Percentiles rank a stretch among this genome's conserved stretches.
Evolutionary conservation across 2,797 vertebrate species (phyloP).

Genomic region (Vespertilio murinus): DNA sequence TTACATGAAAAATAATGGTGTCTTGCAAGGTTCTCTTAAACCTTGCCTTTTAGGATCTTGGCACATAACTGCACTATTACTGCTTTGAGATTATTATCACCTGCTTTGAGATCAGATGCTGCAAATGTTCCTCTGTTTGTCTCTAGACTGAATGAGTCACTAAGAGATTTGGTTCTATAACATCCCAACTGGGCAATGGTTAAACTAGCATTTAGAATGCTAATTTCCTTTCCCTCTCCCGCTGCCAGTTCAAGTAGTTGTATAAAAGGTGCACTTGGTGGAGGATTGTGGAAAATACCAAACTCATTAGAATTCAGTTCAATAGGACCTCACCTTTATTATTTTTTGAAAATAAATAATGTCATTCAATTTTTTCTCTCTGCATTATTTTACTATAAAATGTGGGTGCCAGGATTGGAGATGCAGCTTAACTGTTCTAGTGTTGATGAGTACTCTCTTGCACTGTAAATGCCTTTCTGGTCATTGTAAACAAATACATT

Average conservation of each 20-base stretch:
- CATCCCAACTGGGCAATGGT: neutral
- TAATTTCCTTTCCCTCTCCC: neutral
- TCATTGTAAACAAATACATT: neutral
- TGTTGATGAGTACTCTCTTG: neutral
- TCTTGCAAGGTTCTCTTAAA: slow-evolving; percentile 6
- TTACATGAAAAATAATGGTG: neutral
- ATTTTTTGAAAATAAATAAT: slow-evolving; percentile 26
- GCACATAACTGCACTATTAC: neutral
- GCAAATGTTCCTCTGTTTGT: slow-evolving; percentile 5
- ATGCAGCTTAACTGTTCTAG: neutral
- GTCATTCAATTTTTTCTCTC: neutral
- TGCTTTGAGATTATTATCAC: neutral
- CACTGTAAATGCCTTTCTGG: neutral
- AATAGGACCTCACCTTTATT: neutral
- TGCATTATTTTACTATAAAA: neutral
- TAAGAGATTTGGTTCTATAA: slow-evolving; percentile 31
- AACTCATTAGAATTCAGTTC: slow-evolving; percentile 21
- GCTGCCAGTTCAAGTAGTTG: neutral
- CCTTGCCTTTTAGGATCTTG: neutral
- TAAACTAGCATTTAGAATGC: neutral
- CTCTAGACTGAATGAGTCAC: neutral
- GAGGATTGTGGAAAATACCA: neutral
- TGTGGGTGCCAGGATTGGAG: neutral
- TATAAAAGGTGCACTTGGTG: neutral
- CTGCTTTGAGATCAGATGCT: slow-evolving; percentile 17